A percentile compares a stretch with the other conserved stretches of the same genome.
phyloP scores from a whole-genome alignment of 2,797 vertebrate genomes.

The Neoniphon sammara region DNA sequence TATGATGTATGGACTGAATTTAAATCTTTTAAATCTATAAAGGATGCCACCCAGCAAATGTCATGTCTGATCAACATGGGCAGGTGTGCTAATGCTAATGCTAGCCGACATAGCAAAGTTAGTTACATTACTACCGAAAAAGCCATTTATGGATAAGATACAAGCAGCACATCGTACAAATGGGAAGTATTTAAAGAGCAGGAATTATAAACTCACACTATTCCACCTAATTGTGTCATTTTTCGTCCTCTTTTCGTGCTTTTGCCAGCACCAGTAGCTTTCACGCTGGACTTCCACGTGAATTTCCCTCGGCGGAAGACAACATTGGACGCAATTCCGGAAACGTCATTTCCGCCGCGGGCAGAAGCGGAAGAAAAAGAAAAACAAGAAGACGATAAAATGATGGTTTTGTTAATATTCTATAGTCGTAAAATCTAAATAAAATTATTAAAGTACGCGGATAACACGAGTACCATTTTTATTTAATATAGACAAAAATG shows the following conservation, averaged over 20 bases:
- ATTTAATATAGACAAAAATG: too few species aligned
- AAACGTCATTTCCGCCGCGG: slow-evolving; percentile 10
- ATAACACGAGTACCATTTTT: too few species aligned
- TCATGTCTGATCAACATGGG: not conserved
- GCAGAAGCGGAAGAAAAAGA: not conserved
- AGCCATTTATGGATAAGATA: fast-evolving
- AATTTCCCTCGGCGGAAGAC: slow-evolving; percentile 34
- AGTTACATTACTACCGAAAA: not conserved
- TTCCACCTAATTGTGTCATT: slow-evolving; percentile 73
- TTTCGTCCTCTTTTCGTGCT: not conserved
- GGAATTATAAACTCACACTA: slow-evolving; percentile 69
- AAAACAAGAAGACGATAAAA: not conserved
- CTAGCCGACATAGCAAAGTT: not conserved
- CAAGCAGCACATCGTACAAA: not conserved
- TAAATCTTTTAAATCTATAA: not conserved
- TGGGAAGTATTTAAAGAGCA: fast-evolving
- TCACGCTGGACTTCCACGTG: slow-evolving; percentile 61
- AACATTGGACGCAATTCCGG: slow-evolving; percentile 6
- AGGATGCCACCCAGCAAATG: not conserved
- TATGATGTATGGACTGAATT: too few species aligned
- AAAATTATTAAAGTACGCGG: too few species aligned
- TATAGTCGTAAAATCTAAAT: too few species aligned
- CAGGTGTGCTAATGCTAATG: not conserved
- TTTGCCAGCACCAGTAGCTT: fast-evolving
- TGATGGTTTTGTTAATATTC: not conserved